Conservation (phyloP, 2,797 vertebrate genomes). For the Pteronotus mesoamericanus region DNA sequence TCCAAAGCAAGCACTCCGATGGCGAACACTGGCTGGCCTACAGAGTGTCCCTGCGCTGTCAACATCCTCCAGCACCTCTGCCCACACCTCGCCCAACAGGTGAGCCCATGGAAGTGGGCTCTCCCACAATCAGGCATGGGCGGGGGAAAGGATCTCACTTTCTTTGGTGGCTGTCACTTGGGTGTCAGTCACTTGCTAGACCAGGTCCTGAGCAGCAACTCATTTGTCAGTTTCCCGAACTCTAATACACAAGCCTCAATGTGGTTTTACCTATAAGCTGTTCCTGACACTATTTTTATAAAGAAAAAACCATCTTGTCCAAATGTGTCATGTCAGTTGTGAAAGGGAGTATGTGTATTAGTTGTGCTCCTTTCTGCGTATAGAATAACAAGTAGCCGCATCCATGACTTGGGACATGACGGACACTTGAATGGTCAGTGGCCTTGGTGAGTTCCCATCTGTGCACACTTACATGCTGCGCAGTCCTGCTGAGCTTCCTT, state of each 20-base stretch:
- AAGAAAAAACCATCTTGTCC: neutral
- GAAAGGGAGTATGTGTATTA: neutral
- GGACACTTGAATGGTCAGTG: fast-evolving
- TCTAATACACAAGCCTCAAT: neutral
- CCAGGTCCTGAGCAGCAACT: neutral
- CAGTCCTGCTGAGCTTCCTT: neutral
- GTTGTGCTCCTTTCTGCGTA: slow-evolving; percentile 37
- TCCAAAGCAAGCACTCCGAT: fast-evolving
- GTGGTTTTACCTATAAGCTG: neutral
- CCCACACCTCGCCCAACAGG: neutral
- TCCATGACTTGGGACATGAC: fast-evolving
- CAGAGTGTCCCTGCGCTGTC: neutral
- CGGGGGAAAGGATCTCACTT: neutral
- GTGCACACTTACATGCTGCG: no score
- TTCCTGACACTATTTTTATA: neutral
- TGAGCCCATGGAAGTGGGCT: fast-evolving
- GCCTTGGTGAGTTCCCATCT: neutral
- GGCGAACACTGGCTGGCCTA: neutral
- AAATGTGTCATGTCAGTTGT: neutral
- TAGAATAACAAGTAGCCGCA: neutral
- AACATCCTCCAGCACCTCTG: neutral
- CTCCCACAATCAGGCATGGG: fast-evolving
- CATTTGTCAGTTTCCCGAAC: neutral
- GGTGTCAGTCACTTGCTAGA: neutral
- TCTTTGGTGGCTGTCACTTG: fast-evolving